Conservation (phyloP, 2,888 invertebrate genomes). For the Dusona sp. region DNA sequence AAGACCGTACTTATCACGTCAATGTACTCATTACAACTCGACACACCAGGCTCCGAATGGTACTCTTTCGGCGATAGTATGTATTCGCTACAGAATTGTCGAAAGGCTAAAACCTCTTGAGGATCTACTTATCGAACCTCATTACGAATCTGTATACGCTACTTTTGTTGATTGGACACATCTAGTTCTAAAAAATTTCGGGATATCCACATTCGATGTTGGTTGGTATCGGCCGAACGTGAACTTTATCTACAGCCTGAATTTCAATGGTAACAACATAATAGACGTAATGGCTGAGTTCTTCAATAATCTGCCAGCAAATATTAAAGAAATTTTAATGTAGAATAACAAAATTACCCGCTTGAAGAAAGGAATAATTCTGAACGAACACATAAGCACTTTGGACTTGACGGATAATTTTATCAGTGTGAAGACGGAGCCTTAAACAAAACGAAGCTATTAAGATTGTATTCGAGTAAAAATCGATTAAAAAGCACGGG, state of each 20-base stretch:
- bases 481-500: conserved; percentile 72
- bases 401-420: conserved; percentile 82
- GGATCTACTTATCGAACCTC: not conserved
- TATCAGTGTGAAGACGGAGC: conserved; percentile 69
- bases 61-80: not conserved
- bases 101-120: not conserved
- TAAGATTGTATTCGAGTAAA: conserved; percentile 66
- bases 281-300: not conserved
- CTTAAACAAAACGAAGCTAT: conserved; percentile 75
- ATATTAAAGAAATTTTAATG: conserved; percentile 71
- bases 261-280: not conserved
- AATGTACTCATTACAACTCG: no score
- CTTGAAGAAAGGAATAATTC: conserved; percentile 71
- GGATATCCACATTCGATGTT: not conserved
- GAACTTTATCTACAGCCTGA: not conserved
- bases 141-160: not conserved
- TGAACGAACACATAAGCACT: conserved; percentile 78
- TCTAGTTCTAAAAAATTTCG: not conserved
- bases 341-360: conserved; percentile 70
- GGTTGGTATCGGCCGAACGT: not conserved
- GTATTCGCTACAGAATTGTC: conserved; percentile 62
- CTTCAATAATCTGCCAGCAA: conserved; percentile 73
- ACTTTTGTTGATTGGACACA: no score
- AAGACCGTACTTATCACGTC: no score
- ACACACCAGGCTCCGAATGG: no score